Conservation (phyloP, 2,797 vertebrate species). For the Oceanodroma leucorhoa region DNA sequence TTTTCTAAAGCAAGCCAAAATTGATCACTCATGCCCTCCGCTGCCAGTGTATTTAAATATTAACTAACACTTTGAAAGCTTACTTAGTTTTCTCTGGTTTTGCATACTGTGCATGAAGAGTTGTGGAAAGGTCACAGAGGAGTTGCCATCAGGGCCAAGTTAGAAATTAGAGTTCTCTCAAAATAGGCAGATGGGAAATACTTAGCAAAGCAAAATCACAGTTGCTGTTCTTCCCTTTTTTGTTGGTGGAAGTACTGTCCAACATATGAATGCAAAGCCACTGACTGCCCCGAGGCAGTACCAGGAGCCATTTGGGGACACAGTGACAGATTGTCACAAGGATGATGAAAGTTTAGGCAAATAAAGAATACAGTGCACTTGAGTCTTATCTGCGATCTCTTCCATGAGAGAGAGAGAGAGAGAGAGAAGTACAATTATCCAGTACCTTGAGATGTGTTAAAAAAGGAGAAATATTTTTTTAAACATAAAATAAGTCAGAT, state of each 20-base stretch:
- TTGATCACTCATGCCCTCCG: background rate
- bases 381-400: background rate
- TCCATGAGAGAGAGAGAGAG: background rate
- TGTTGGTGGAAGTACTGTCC: background rate
- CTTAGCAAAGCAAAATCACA: background rate
- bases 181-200: background rate
- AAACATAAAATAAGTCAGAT: background rate
- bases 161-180: background rate
- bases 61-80: background rate
- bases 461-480: background rate
- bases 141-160: background rate
- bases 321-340: background rate
- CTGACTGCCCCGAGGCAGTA: fast-evolving
- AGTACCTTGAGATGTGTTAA: background rate
- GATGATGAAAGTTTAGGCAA: background rate
- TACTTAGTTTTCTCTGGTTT: background rate
- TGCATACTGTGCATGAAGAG: background rate
- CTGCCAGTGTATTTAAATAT: background rate
- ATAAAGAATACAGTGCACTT: background rate
- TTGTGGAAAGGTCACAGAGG: background rate
- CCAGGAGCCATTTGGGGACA: background rate
- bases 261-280: background rate
- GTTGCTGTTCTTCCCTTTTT: background rate
- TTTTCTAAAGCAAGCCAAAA: background rate
- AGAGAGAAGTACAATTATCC: background rate